phyloP scores from a whole-genome alignment of 2,797 vertebrate genomes.

The Crax fasciolata region DNA sequence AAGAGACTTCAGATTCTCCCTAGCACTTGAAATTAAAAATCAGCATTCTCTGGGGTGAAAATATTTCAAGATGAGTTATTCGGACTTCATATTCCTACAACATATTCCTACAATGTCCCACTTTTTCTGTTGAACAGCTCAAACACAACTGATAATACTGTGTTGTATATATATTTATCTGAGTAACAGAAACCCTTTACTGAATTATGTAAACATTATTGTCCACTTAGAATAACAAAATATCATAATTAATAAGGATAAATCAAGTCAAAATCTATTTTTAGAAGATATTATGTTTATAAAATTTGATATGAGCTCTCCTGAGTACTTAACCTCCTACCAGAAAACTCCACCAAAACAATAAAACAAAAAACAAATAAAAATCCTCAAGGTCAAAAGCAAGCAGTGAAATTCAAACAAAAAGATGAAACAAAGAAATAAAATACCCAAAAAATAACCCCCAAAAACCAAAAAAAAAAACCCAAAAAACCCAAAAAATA shows the following conservation, averaged over 20 bases:
- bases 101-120: background rate
- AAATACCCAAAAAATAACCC: background rate
- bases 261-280: background rate
- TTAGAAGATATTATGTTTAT: background rate
- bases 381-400: background rate
- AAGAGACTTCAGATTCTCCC: background rate
- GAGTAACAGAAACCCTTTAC: background rate
- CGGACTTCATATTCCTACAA: background rate
- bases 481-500: background rate
- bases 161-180: background rate
- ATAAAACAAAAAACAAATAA: background rate
- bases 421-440: background rate
- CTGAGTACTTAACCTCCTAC: background rate
- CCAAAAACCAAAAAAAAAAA: too few species aligned
- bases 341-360: background rate
- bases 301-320: background rate
- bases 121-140: background rate
- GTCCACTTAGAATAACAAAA: background rate
- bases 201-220: background rate
- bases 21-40: background rate
- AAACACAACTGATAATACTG: background rate
- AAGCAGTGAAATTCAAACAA: background rate
- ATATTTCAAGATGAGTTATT: background rate
- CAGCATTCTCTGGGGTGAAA: background rate
- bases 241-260: background rate